Evolutionary conservation across 2,797 vertebrate genomes (phyloP).

Genomic region (Pelochelys cantorii): DNA sequence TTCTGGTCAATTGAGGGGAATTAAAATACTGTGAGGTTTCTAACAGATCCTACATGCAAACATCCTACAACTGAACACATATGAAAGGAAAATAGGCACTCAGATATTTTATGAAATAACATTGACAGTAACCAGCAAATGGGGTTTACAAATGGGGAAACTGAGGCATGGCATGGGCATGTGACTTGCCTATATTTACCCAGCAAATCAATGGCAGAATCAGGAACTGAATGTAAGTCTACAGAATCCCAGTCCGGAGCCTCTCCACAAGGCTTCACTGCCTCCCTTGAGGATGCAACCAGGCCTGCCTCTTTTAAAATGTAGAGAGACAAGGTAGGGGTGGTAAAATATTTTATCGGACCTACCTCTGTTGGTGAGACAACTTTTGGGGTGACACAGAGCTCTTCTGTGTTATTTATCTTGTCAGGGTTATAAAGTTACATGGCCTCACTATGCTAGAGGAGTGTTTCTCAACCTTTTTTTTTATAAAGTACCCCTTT

Average conservation of each 20-base stretch:
- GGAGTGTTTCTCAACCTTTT: no score
- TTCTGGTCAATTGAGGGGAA: background rate
- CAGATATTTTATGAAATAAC: background rate
- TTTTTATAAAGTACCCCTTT: no score
- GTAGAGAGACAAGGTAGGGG: background rate
- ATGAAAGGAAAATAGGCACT: background rate
- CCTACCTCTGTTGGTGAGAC: background rate
- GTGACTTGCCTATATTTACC: background rate
- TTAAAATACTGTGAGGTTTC: background rate
- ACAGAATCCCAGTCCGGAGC: background rate
- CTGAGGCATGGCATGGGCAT: background rate
- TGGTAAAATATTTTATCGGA: background rate
- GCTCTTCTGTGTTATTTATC: background rate
- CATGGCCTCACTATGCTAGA: background rate
- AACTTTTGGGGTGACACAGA: background rate
- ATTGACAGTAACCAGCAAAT: background rate
- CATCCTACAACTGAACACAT: background rate
- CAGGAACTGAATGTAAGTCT: background rate
- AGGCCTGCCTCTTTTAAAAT: background rate
- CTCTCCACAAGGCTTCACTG: background rate
- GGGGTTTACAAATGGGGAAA: background rate
- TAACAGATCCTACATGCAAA: background rate
- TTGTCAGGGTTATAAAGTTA: background rate
- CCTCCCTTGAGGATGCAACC: constrained; percentile 4
- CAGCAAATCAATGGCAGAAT: background rate